Base-by-base conservation (phyloP, 2,797 vertebrate genomes). In the Fratercula arctica region DNA sequence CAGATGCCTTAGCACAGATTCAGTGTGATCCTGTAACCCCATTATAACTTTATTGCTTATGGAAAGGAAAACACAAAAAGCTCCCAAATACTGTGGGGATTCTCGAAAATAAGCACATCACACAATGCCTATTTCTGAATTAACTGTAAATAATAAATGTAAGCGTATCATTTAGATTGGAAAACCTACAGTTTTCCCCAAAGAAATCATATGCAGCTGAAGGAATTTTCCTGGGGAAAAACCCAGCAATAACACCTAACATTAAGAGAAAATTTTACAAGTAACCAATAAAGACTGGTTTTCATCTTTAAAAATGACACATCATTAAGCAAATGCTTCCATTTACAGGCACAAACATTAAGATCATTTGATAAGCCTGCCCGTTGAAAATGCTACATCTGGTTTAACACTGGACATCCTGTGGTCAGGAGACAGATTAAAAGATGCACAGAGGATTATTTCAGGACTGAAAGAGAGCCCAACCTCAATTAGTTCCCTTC, bases 1-100 rank as follows among this genome's bases (percentile, higher is more conserved):
- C 94, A 95, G 95, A 96, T 96, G 96, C 93, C 85, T 94, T 67
- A 91, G 89, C 53, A 70, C n/a, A 91, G 81, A 95, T 94, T 95
- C 90, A 83, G 63, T 60, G 56, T 88, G 82, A 94, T 95, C 95
- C 64, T 87, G 78, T 95, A 96, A 96, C 90, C 85, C 90, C 83
- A 85, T 95, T 84, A 75, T 87, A 96, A 89, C 80, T 96, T 95
- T 63, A 96, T 56, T 91, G 77, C 74, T 92, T 93, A 85, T 56
- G 80, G 84, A 89, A 88, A 89, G 61, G n/a, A 85, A 94, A 88
- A 76, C 57, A 90, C 59, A 94, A 85, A 94, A 95, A 94, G 70
- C 93, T 93, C 80, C 70, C 80, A 90, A 85, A 87, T 94, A 85
- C 74, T 80, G 56, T 37, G 41, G 67, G 64, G 78, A 90, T 90